Evolutionary conservation across 2,113 vertebrate genomes (phyloP).

Genomic region (Petrocephalus zakoni): DNA sequence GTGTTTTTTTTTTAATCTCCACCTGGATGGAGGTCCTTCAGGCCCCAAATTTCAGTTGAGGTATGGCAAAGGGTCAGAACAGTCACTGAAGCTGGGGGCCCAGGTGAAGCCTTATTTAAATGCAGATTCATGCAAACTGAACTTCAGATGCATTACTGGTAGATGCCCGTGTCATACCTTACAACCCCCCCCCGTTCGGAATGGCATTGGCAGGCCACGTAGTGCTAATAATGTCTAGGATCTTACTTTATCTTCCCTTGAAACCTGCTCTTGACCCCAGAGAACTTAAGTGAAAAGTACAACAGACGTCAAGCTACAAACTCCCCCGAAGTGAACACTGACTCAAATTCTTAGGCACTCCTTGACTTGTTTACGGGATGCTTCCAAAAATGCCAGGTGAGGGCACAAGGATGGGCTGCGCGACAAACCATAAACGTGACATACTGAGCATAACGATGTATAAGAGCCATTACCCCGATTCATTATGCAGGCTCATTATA

Average conservation of each 20-base stretch:
- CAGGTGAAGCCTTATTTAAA: not conserved
- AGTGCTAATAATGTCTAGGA: not conserved
- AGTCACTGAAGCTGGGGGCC: not conserved
- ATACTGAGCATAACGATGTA: not conserved
- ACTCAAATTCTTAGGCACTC: not conserved
- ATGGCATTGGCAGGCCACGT: not conserved
- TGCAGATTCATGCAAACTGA: not conserved
- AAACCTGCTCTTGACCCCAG: not conserved
- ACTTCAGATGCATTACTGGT: not conserved
- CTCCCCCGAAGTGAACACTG: not conserved
- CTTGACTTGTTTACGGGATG: not conserved
- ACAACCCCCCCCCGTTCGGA: not conserved
- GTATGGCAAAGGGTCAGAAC: too few relatives aligned
- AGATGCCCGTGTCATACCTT: not conserved
- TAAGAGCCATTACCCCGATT: not conserved
- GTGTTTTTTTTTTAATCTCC: slow-evolving; percentile 43
- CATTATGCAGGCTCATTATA: not conserved
- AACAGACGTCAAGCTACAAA: not conserved
- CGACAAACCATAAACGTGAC: not conserved
- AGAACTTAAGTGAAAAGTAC: not conserved
- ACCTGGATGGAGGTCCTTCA: slow-evolving; percentile 46
- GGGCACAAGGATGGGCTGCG: not conserved
- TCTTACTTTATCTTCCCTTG: not conserved
- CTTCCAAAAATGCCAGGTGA: not conserved
- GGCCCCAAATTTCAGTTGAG: slow-evolving; percentile 12